These are phyloP conservation scores for Atethmia centrago DNA, from an alignment of 2,888 invertebrate species.

Conservation along the genomic window DNA sequence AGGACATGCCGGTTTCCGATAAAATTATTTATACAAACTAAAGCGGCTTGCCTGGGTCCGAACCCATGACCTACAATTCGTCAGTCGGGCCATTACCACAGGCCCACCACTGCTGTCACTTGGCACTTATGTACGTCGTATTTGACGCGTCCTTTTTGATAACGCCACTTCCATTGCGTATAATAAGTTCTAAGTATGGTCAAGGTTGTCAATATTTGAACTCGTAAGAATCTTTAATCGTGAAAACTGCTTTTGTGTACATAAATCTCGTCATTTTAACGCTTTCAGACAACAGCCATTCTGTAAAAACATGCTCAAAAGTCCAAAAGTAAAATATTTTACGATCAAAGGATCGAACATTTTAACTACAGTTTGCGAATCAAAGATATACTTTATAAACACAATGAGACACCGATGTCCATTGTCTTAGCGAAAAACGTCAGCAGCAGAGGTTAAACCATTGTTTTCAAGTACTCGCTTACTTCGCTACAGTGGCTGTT, in stretches of 20 bases:
- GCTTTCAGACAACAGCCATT: background rate
- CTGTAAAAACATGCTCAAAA: slow-evolving; percentile 8
- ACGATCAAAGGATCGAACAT: slow-evolving; percentile 14
- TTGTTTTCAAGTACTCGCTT: slow-evolving; percentile 43
- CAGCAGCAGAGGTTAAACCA: slow-evolving; percentile 40
- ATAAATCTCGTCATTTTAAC: background rate
- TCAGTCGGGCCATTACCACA: no score
- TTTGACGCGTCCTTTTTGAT: background rate
- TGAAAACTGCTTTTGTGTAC: no score
- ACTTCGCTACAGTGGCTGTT: slow-evolving; percentile 24
- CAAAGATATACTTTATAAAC: slow-evolving; percentile 36
- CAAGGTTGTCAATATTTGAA: background rate
- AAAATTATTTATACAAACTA: no score
- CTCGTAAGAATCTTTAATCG: no score
- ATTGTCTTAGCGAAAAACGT: slow-evolving; percentile 54
- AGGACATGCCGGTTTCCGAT: no score
- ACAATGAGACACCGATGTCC: slow-evolving; percentile 30
- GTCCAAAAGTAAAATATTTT: slow-evolving; percentile 1
- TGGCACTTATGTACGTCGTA: background rate
- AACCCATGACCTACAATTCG: no score
- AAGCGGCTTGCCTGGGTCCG: no score
- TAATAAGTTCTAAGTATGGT: background rate
- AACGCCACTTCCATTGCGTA: background rate
- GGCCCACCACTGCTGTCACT: background rate
- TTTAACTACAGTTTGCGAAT: slow-evolving; percentile 17